Conservation (phyloP, 2,888 invertebrate species). For the Dolichomitus sp. region DNA sequence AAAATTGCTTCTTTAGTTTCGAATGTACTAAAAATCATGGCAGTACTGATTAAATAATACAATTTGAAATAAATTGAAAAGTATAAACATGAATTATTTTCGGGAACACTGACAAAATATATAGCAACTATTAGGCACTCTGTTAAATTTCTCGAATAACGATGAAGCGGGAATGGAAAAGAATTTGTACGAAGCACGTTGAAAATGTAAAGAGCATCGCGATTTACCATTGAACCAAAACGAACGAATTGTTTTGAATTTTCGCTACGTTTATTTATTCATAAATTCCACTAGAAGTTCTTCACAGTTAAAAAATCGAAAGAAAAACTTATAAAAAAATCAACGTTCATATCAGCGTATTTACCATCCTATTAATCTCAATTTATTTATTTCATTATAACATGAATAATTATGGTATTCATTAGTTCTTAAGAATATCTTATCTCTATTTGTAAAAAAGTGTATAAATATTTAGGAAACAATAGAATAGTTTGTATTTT, state of each 20-base stretch:
- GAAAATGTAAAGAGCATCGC: background rate
- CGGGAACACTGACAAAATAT: background rate
- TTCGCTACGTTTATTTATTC: background rate
- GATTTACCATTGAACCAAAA: background rate
- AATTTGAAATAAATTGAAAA: too few relatives aligned
- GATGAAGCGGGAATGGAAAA: background rate
- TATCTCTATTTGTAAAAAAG: too few relatives aligned
- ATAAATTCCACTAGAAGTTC: background rate
- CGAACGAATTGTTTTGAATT: background rate
- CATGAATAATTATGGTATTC: too few relatives aligned
- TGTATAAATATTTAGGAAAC: too few relatives aligned
- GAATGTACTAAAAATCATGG: too few relatives aligned
- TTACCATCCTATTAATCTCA: too few relatives aligned
- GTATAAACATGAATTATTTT: background rate
- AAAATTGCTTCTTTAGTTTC: too few relatives aligned
- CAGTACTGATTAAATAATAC: too few relatives aligned
- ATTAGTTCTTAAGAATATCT: too few relatives aligned
- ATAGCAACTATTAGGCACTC: background rate
- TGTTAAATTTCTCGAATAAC: slow-evolving; percentile 16
- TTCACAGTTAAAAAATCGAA: background rate
- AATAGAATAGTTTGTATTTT: too few relatives aligned
- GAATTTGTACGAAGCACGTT: background rate
- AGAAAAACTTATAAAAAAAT: background rate
- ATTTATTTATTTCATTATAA: too few relatives aligned
- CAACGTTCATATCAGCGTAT: background rate